A percentile compares a stretch with the other conserved stretches of the same genome.
phyloP scores from a whole-genome alignment of 2,797 vertebrate species.

The Rhyacichthys aspro region DNA sequence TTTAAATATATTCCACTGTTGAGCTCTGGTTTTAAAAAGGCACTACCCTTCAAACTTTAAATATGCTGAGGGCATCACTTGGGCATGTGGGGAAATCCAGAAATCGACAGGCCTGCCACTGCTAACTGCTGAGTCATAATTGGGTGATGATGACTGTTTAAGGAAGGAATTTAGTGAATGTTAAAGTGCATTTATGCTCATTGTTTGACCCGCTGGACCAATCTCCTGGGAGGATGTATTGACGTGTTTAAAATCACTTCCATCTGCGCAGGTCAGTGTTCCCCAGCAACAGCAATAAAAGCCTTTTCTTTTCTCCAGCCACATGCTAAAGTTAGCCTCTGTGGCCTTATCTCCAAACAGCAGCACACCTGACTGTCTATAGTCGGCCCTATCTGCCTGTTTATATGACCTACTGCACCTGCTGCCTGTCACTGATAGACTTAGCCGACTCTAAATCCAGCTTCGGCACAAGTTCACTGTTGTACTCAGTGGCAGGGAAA shows the following conservation, averaged over 20 bases:
- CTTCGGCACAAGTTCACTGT: conserved; percentile 38
- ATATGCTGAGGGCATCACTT: conserved; percentile 8
- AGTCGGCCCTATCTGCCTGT: conserved; percentile 52
- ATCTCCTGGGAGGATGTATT: conserved; percentile 29
- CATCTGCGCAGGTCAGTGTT: conserved; percentile 19
- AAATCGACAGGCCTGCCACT: conserved; percentile 11
- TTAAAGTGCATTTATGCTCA: conserved; percentile 13
- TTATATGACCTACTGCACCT: conserved; percentile 60
- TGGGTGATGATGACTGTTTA: conserved; percentile 22
- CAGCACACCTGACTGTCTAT: conserved; percentile 63
- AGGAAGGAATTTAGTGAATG: conserved; percentile 31
- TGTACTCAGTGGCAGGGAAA: conserved; percentile 39
- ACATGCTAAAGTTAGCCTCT: conserved; percentile 62
- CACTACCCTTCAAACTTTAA: not conserved
- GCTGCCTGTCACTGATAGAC: conserved; percentile 76
- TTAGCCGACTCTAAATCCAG: conserved; percentile 47
- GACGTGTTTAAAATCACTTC: not conserved
- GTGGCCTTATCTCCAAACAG: conserved; percentile 64
- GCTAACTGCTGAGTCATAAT: conserved; percentile 22
- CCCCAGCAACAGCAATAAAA: conserved; percentile 43
- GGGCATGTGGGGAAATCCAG: conserved; percentile 14
- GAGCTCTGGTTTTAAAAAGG: conserved; percentile 6
- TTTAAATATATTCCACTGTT: conserved; percentile 1
- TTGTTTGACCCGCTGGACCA: conserved; percentile 35
- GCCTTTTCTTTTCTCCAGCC: conserved; percentile 31